These are phyloP conservation scores for Apodemus agrarius DNA, from an alignment of 2,797 vertebrate species.

Conservation along the genomic window DNA sequence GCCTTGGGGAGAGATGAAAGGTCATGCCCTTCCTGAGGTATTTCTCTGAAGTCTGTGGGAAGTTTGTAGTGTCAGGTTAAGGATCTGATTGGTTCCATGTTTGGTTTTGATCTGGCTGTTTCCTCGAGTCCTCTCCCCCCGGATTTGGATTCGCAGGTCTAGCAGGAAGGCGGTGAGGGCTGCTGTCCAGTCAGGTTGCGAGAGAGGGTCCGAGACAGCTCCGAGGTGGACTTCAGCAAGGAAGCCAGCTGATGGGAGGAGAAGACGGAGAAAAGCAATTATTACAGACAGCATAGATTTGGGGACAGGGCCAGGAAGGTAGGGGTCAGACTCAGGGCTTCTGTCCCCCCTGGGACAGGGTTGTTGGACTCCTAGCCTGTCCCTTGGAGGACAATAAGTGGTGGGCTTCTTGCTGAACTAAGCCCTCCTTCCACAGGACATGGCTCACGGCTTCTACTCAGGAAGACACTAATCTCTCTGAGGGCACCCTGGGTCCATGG, in stretches of 20 bases:
- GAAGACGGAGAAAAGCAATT: not conserved
- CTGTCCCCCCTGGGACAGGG: not conserved
- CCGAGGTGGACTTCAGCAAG: not conserved
- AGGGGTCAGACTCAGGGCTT: not conserved
- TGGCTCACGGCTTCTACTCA: fast-evolving
- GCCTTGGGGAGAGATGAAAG: slow-evolving; percentile 73
- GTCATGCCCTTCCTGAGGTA: slow-evolving; percentile 76
- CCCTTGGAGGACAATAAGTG: not conserved
- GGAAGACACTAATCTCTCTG: fast-evolving
- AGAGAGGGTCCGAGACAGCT: not conserved
- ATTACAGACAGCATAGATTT: not conserved
- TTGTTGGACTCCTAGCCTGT: not conserved
- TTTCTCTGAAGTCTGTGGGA: slow-evolving; percentile 84
- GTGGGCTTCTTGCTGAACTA: fast-evolving
- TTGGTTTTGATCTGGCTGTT: slow-evolving; percentile 66
- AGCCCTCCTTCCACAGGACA: not conserved
- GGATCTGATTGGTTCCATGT: slow-evolving; percentile 81
- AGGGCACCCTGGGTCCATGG: not conserved
- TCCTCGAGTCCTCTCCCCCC: slow-evolving; percentile 57
- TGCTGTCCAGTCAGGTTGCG: not conserved
- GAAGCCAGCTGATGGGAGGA: not conserved
- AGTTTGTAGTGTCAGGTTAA: slow-evolving; percentile 82
- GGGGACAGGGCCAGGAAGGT: not conserved
- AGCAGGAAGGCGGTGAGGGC: not conserved
- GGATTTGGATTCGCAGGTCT: not conserved